Base-by-base conservation (phyloP, 1,140 invertebrate genomes). In the Lordiphosa mommai region DNA sequence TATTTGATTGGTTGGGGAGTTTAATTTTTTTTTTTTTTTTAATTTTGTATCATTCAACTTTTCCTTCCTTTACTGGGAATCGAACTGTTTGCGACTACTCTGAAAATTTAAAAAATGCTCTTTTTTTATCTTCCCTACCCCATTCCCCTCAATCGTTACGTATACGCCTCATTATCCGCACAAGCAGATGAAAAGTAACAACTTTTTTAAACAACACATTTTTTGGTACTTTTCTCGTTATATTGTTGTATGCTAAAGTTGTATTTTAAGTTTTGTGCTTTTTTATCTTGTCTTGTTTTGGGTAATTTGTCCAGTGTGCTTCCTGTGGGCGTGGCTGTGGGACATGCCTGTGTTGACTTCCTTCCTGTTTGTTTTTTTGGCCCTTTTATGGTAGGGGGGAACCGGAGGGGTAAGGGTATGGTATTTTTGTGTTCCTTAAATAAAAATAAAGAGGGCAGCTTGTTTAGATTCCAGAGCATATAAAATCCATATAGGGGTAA, bases 281-380 rank as follows among this genome's bases (percentile, higher is more conserved):
- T 49, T 55, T 60, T 40, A 38, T 59, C 32, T 37, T 48, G 30
- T 23, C 20, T 52, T 49, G n/a, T 4, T 10, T 10, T 43, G 49
- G 50, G 30, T 67, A 80, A 80, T 80, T 80, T 80, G 76, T 80
- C 66, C 57, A 66, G 65, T 61, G 41, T 43, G 71, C 49, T 82
- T 80, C 76, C 76, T 55, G 66, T 36, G 43, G 65, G 57, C 61
- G 47, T 59, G 40, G 46, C 48, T 48, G 27, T 52, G 59, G 46
- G 63, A 73, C 58, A 65, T 73, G 74, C 59, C 58, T 58, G 51
- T 70, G 74, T 76, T 61, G 43, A 80, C 71, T 80, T 80, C 76
- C 76, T 80, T 80, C 76, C 76, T 48, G 46, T 63, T 59, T 61
- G 44, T 46, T 46, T 40, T 59, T 51, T 56, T 52, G 34, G 13